Evolutionary conservation across 2,113 vertebrate genomes (phyloP), one percentile per base, ranked within the genome.

Genomic region (Pachycephala philippinensis): DNA sequence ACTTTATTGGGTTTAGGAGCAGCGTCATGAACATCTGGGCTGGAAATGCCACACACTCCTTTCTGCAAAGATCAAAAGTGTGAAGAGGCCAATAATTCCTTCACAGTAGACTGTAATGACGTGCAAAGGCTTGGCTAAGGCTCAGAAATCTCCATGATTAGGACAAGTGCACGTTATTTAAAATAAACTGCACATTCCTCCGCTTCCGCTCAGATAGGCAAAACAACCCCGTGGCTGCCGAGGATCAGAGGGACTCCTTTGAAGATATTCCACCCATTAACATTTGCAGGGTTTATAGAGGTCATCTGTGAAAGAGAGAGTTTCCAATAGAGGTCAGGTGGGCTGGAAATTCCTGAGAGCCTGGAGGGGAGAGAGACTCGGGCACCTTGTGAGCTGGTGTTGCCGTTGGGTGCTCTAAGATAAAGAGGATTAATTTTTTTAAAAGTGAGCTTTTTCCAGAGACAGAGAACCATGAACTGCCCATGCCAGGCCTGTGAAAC

Each of bases 161-260:
- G 90, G 95, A 89, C 82, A 95, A 87, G 39, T 56, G 90, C 68
- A 54, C 15, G 11, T 49, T 91, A 53, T 65, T 75, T 37, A 69
- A 42, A 39, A 76, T 96, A 97, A 98, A 97, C 91, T 95, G 77
- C 5, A 9, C 93, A 89, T 97, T 97, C 95, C 94, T 84, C 42
- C 27, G 7, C 95, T 97, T 98, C 97, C 96, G 69, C 85, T 93
- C 85, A 89, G 96, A 97, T 95, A 94, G 70, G 90, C 74, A 53
- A 7, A 85, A 9, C 39, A 66, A 6, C 63, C 81, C 50, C 42
- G 10, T 2, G 47, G 53, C 87, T 89, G 91, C 50, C 8, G 6
- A 77, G 53, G 56, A 86, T 9, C 90, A 52, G 27, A 83, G 65
- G 7, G 45, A 15, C 76, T 53, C 28, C 77, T 83, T 50, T 70